Evolutionary conservation across 2,888 invertebrate genomes (phyloP).

Genomic region (Drosophila subquinaria): DNA sequence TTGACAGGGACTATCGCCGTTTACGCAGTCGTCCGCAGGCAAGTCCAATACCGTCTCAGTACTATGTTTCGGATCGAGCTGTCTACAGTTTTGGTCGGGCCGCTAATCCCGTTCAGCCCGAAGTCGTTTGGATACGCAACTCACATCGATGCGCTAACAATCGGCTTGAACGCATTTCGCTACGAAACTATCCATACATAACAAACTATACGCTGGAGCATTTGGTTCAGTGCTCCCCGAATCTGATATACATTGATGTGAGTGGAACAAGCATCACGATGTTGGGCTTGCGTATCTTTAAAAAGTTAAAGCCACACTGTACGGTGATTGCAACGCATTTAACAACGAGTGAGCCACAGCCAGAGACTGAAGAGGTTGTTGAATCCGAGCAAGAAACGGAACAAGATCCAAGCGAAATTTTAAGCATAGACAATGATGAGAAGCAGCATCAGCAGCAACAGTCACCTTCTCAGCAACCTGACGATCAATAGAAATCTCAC

Average conservation of each 20-base stretch:
- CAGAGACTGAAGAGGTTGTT: conserved; percentile 15
- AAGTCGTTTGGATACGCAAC: conserved; percentile 84
- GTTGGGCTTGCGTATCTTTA: conserved; percentile 88
- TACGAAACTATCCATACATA: conserved; percentile 88
- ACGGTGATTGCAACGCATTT: conserved; percentile 85
- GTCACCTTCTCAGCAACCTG: not conserved
- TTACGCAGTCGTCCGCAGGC: conserved; percentile 41
- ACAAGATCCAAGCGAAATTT: conserved; percentile 13
- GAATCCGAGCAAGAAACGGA: conserved; percentile 1
- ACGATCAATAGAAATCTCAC: conserved; percentile 22
- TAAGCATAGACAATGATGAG: conserved; percentile 20
- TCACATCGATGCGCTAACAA: conserved; percentile 85
- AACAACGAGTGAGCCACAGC: conserved; percentile 19
- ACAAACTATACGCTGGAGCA: conserved; percentile 89
- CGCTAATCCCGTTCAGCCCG: conserved; percentile 80
- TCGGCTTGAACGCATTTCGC: conserved; percentile 86
- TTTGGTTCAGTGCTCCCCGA: conserved; percentile 88
- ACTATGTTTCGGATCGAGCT: conserved; percentile 83
- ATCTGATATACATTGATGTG: conserved; percentile 88
- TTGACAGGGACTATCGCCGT: conserved; percentile 65
- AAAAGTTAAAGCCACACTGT: conserved; percentile 87
- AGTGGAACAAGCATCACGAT: conserved; percentile 89
- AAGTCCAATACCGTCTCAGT: conserved; percentile 39
- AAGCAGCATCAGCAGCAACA: not conserved
- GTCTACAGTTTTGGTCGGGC: conserved; percentile 84